phyloP scores from a whole-genome alignment of 2,888 invertebrate genomes.

The Drosophila merina region DNA sequence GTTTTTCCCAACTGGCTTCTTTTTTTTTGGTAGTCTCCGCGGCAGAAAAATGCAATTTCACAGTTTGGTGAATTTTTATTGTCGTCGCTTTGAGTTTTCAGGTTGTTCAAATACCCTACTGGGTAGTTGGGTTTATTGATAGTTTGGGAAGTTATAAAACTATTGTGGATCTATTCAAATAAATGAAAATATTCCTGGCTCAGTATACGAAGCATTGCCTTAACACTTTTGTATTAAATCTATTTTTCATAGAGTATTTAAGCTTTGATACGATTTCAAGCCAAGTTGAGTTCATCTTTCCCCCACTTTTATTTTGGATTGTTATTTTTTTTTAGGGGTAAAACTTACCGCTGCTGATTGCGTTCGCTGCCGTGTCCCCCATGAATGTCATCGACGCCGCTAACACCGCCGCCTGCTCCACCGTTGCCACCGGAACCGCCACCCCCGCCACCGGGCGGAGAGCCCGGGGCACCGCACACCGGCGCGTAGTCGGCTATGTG shows the following conservation, averaged over 20 bases:
- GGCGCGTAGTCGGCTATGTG: constrained; percentile 84
- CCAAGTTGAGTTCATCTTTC: background rate
- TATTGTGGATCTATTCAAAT: too few species aligned
- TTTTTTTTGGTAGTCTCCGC: constrained; percentile 51
- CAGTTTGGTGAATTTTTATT: constrained; percentile 80
- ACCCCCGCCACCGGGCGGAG: constrained; percentile 51
- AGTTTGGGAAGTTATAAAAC: too few species aligned
- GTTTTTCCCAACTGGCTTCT: constrained; percentile 14
- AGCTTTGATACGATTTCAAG: background rate
- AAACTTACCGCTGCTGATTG: constrained; percentile 81
- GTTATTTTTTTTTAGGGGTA: constrained; percentile 31
- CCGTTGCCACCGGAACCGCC: constrained; percentile 53
- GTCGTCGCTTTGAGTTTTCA: constrained; percentile 74
- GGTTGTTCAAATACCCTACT: constrained; percentile 23
- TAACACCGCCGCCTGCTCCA: constrained; percentile 38
- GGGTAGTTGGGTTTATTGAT: constrained; percentile 2
- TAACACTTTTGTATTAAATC: background rate
- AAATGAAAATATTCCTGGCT: too few species aligned
- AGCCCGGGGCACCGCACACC: constrained; percentile 79
- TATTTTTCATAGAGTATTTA: constrained; percentile 9
- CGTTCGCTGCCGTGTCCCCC: constrained; percentile 72
- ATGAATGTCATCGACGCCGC: constrained; percentile 70
- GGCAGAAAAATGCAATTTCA: constrained; percentile 80
- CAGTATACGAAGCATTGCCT: too few species aligned
- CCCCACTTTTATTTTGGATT: constrained; percentile 9